phyloP scores from a whole-genome alignment of 2,888 invertebrate species.

The Pachliopta kotzebuea region DNA sequence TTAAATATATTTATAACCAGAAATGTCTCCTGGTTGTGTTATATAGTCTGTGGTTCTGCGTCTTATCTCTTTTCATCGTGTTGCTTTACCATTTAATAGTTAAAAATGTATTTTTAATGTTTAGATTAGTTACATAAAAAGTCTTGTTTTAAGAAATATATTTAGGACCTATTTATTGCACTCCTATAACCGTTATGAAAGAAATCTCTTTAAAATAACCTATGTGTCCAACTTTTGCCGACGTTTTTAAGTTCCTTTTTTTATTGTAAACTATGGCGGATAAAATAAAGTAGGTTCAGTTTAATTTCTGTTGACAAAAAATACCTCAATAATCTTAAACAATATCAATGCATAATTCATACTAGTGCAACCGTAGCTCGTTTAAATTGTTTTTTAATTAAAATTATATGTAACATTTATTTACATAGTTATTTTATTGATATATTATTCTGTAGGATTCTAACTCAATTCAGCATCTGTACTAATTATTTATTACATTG shows the following conservation, averaged over 20 bases:
- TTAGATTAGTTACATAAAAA: background rate
- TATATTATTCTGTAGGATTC: too few relatives aligned
- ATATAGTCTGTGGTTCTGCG: background rate
- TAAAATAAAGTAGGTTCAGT: conserved; percentile 61
- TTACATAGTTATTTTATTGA: background rate
- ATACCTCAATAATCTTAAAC: too few relatives aligned
- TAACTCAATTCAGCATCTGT: too few relatives aligned
- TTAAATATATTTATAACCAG: background rate
- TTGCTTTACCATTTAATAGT: background rate
- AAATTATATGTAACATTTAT: background rate
- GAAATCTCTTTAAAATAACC: background rate
- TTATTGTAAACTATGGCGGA: conserved; percentile 51
- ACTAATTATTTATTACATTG: background rate
- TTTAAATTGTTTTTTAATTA: background rate
- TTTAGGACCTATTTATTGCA: background rate
- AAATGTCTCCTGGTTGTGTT: background rate
- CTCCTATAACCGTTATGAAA: background rate
- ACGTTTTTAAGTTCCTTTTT: conserved; percentile 5
- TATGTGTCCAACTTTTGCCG: background rate
- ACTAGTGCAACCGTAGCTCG: too few relatives aligned
- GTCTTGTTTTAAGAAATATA: background rate
- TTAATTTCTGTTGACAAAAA: background rate
- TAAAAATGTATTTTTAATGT: background rate
- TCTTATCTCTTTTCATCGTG: background rate
- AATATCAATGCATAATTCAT: too few relatives aligned